Evolutionary conservation across 2,113 vertebrate species (phyloP), one percentile per base, ranked within the genome.

Genomic region (Tauraco erythrolophus): DNA sequence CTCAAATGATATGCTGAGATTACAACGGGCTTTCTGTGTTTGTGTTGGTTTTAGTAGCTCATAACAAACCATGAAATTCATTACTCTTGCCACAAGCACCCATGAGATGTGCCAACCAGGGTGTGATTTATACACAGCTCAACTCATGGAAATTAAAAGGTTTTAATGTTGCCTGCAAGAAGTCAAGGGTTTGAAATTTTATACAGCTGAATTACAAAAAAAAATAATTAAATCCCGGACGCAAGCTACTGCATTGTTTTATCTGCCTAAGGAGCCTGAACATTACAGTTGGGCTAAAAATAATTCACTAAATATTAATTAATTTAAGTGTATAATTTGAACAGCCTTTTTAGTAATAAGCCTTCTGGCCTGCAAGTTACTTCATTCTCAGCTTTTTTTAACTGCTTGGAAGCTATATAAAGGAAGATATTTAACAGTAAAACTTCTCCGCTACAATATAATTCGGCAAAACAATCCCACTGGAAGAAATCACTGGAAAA

Each of bases 301-400:
- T 74, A 97, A 98, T 93, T 97, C 84, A 80, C 76, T 97, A 89
- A 96, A 96, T 96, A 95, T 96, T 94, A 96, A 95, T 97, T 97
- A 97, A 96, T 96, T 83, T 79, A 94, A 79, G 18, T 77, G 58
- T 88, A 70, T 95, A 92, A 94, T 97, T 92, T 91, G 61, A 75
- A 91, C 66, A 94, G 78, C 39, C 71, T 95, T 98, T 97, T 94
- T 91, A 89, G 82, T 62, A 94, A 97, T 88, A 94, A 96, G 94
- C 94, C 88, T 74, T 92, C 95, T 89, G 82, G 88, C 77, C 91
- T 97, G 74, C 88, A 83, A 90, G 54, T 54, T 54, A 68, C 68
- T 95, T 94, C 82, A 85, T 54, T 76, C 71, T 94, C 76, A 89
- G 95, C 76, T 82, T 93, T 89, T 89, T 87, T 83, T 65, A 78